Conservation (phyloP, 1,140 invertebrate species). For the Meteorus sp. region DNA sequence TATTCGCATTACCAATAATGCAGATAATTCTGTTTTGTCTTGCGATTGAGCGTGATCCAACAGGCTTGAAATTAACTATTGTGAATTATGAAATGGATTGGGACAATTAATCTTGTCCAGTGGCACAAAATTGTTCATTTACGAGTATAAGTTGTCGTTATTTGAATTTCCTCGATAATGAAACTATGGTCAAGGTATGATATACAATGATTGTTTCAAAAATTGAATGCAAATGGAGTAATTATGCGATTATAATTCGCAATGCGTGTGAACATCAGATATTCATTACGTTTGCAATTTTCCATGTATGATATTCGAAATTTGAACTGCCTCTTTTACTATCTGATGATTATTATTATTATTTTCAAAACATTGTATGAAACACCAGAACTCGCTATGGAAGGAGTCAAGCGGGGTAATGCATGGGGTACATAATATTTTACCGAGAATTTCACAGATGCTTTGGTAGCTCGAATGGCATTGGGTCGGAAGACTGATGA, state of each 20-base stretch:
- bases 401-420: constrained; percentile 72
- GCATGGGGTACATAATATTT: constrained; percentile 88
- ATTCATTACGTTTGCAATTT: no score
- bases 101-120: constrained; percentile 56
- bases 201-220: neutral
- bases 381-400: constrained; percentile 67
- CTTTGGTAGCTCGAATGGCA: constrained; percentile 72
- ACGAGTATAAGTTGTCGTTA: constrained; percentile 76
- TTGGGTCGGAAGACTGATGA: constrained; percentile 71
- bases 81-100: constrained; percentile 80
- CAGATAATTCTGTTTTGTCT: constrained; percentile 95
- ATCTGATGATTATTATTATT: constrained; percentile 15
- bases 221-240: no score
- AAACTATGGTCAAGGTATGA: constrained; percentile 63
- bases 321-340: no score
- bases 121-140: constrained; percentile 68
- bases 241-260: no score
- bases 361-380: constrained; percentile 69
- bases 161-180: constrained; percentile 67
- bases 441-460: constrained; percentile 82
- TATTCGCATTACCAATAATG: constrained; percentile 87
- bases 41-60: constrained; percentile 89
- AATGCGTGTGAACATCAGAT: no score
- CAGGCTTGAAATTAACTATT: constrained; percentile 79
- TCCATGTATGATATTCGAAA: no score